These are phyloP conservation scores for Danio jaintianensis DNA, from an alignment of 2,797 vertebrate species.

Conservation along the genomic window DNA sequence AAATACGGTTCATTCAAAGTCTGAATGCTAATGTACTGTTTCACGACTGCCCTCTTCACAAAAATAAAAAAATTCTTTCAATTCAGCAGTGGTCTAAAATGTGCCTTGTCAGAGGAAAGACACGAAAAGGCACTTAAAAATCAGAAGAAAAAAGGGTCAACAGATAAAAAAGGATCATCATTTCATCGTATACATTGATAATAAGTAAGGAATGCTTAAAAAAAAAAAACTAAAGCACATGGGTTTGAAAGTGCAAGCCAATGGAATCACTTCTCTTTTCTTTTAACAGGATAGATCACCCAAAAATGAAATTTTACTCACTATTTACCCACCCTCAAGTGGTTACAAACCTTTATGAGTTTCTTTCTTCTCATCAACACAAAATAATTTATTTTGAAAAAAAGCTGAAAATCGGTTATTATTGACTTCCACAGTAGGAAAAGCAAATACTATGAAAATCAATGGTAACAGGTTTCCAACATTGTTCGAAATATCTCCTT, in stretches of 20 bases:
- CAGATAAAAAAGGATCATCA: background rate
- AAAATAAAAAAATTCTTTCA: background rate
- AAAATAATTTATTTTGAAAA: no score
- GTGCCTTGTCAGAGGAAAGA: background rate
- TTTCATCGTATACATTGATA: background rate
- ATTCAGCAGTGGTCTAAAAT: constrained; percentile 27
- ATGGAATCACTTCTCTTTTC: constrained; percentile 9
- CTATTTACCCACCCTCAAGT: no score
- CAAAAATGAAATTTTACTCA: no score
- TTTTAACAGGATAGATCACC: background rate
- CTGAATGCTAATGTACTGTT: background rate
- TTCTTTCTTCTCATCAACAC: no score
- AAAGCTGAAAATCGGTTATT: no score
- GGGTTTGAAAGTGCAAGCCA: constrained; percentile 33
- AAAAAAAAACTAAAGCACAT: constrained; percentile 11
- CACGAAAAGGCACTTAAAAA: constrained; percentile 22
- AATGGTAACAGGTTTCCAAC: no score
- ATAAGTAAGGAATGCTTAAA: background rate
- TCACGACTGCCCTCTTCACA: background rate
- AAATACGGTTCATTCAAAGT: background rate
- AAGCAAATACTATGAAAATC: no score
- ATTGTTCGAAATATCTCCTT: no score
- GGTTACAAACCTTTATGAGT: no score
- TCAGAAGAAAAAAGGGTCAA: background rate
- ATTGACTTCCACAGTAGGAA: no score